Evolutionary conservation across 2,888 invertebrate species (phyloP).

Genomic region (Amblyjoppa fuscipennis): DNA sequence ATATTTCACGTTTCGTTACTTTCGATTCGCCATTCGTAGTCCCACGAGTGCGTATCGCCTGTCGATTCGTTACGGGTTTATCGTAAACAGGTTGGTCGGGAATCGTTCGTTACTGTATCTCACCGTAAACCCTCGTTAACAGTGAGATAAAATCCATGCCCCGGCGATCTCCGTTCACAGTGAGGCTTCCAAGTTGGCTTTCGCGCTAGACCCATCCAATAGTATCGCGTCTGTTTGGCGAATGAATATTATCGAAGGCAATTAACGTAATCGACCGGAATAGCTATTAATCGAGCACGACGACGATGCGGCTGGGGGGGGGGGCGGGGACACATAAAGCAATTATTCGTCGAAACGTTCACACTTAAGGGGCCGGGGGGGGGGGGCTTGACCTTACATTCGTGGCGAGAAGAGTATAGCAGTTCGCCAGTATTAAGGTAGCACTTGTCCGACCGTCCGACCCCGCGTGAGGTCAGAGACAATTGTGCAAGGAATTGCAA

Average conservation of each 20-base stretch:
- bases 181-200: neutral
- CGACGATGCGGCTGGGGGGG: neutral
- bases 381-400: neutral
- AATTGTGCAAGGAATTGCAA: too few relatives aligned
- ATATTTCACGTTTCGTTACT: neutral
- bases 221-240: constrained; percentile 27
- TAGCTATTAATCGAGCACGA: constrained; percentile 11
- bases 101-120: neutral
- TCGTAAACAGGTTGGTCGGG: neutral
- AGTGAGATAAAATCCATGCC: neutral
- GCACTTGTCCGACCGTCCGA: neutral
- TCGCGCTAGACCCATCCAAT: neutral
- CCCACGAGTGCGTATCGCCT: neutral
- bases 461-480: too few relatives aligned
- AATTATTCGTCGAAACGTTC: neutral
- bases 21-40: neutral
- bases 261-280: constrained; percentile 29
- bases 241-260: constrained; percentile 25
- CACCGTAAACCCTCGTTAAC: neutral
- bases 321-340: neutral
- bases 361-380: neutral
- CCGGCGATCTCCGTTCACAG: neutral
- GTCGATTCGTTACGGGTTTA: neutral
- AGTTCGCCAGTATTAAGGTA: neutral
- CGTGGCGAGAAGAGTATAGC: neutral